Percentiles rank a stretch among this genome's conserved stretches.
Conservation (phyloP, 2,797 vertebrate genomes). For the Perodicticus potto region DNA sequence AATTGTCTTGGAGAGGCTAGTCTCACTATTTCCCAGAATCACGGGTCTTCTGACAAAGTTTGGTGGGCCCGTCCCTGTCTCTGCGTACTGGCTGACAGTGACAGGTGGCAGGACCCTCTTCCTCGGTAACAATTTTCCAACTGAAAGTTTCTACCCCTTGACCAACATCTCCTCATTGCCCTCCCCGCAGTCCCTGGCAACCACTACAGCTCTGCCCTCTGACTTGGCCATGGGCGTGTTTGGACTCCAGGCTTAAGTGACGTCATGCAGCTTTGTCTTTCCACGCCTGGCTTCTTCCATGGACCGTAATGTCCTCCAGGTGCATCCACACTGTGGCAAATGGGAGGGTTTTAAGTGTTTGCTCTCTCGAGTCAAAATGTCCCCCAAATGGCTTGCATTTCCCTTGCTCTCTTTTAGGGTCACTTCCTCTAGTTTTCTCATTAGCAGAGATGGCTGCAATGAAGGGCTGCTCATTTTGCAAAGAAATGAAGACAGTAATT, state of each 20-base stretch:
- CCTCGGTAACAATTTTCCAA: background rate
- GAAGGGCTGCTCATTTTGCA: background rate
- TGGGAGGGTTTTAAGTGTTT: background rate
- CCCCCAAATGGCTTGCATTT: background rate
- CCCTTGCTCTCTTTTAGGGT: slow-evolving; percentile 62
- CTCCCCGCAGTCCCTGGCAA: background rate
- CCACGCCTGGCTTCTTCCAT: background rate
- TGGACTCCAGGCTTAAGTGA: background rate
- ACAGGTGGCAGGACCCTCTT: no score
- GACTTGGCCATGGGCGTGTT: background rate
- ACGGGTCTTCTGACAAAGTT: no score
- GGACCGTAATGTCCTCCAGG: background rate
- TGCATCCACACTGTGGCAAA: background rate
- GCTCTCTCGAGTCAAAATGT: slow-evolving; percentile 23
- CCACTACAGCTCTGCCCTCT: background rate
- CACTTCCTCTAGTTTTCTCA: slow-evolving; percentile 58
- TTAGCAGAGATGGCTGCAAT: background rate
- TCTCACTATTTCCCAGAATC: no score
- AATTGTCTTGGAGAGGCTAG: no score
- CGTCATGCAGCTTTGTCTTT: background rate
- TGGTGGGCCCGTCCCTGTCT: no score
- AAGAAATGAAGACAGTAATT: slow-evolving; percentile 84
- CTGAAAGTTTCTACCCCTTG: background rate
- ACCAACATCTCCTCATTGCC: background rate
- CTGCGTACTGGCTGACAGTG: no score